phyloP scores from a whole-genome alignment of 2,113 vertebrate species.

The Antechinus flavipes region DNA sequence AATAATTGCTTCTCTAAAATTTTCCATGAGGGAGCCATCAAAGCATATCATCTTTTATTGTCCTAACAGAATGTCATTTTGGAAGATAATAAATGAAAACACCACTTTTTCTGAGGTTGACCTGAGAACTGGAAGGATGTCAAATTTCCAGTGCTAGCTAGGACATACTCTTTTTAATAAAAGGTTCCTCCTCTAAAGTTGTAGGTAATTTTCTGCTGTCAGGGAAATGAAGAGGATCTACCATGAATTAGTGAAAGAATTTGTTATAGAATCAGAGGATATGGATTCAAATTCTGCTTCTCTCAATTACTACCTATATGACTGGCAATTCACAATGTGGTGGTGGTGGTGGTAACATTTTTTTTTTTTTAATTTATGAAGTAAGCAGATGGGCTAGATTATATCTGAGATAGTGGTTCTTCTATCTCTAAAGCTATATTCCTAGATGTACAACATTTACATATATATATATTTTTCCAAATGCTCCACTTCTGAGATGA shows the following conservation, averaged over 20 bases:
- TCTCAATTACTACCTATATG: neutral
- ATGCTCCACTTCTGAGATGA: neutral
- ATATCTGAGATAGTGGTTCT: neutral
- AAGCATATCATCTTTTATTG: constrained; percentile 80
- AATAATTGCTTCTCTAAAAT: constrained; percentile 79
- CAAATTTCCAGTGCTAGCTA: neutral
- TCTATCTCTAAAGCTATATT: neutral
- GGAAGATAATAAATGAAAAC: constrained; percentile 72
- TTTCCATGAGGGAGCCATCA: constrained; percentile 72
- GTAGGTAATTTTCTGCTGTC: neutral
- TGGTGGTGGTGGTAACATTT: neutral
- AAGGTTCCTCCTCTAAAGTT: neutral
- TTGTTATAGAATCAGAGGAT: neutral
- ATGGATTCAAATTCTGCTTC: neutral
- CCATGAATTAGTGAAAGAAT: neutral
- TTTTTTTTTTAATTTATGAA: neutral
- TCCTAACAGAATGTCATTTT: constrained; percentile 73
- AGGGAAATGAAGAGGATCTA: neutral
- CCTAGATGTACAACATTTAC: neutral
- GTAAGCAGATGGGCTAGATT: neutral
- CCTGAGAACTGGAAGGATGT: neutral
- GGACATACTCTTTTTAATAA: neutral
- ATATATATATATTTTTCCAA: neutral
- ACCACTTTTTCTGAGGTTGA: constrained; percentile 60
- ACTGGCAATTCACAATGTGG: neutral